Evolutionary conservation across 2,113 vertebrate genomes (phyloP).

Genomic region (Albula goreensis): DNA sequence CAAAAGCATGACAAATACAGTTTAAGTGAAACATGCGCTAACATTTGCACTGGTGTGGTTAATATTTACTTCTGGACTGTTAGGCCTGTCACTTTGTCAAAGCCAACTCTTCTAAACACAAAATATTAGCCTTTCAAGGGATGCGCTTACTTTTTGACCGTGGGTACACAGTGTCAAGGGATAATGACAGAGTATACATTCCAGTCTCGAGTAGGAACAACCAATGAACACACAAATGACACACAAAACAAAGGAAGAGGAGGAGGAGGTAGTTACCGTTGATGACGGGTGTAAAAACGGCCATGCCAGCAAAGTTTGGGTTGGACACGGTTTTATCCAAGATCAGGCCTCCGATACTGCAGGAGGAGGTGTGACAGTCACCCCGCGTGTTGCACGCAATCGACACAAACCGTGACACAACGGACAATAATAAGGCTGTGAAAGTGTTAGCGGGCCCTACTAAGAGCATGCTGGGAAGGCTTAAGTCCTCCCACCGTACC

Average conservation of each 20-base stretch:
- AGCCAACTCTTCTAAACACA: too few relatives aligned
- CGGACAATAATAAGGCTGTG: neutral
- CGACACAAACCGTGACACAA: neutral
- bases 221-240: neutral
- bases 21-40: too few relatives aligned
- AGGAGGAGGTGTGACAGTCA: constrained; percentile 20
- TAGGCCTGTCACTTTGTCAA: too few relatives aligned
- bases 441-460: too few relatives aligned
- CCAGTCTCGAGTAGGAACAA: neutral
- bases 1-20: too few relatives aligned
- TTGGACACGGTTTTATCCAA: constrained; percentile 94
- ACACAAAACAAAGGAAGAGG: neutral
- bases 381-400: too few relatives aligned
- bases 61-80: too few relatives aligned
- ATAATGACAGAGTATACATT: neutral
- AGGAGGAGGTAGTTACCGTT: constrained; percentile 81
- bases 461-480: too few relatives aligned
- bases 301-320: constrained; percentile 97
- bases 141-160: neutral
- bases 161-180: neutral
- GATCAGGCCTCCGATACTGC: constrained; percentile 93
- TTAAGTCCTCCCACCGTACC: constrained; percentile 65
- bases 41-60: too few relatives aligned
- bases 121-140: too few relatives aligned
- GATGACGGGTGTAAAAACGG: constrained; percentile 95